Percentiles rank a stretch among this genome's conserved stretches.
Conservation (phyloP, 2,113 vertebrate genomes). For the Eretmochelys imbricata region DNA sequence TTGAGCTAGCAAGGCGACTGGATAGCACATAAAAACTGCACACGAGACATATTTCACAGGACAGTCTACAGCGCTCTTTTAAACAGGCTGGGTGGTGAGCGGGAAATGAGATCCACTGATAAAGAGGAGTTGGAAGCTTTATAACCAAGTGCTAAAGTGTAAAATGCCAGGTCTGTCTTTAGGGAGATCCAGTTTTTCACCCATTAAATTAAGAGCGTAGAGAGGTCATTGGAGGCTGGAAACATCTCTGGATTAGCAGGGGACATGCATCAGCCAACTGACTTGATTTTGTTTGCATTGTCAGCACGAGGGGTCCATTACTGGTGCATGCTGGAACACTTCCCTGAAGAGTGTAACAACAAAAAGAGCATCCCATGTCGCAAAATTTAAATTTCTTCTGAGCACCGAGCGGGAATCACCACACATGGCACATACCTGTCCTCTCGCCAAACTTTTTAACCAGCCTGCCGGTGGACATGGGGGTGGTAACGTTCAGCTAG, state of each 20-base stretch:
- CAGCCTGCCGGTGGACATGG: fast-evolving
- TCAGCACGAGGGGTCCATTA: not conserved
- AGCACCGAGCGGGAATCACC: not conserved
- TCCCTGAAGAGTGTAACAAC: not conserved
- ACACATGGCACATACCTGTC: too few species aligned
- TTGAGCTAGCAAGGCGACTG: not conserved
- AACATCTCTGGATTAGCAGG: not conserved
- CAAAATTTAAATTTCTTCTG: not conserved
- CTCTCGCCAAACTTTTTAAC: not conserved
- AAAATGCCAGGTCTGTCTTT: not conserved
- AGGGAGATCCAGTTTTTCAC: not conserved
- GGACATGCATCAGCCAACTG: not conserved
- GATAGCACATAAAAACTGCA: too few species aligned
- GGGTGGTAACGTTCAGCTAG: not conserved
- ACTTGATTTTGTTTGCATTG: not conserved
- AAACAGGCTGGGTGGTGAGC: not conserved
- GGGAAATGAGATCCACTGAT: not conserved
- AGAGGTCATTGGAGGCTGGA: not conserved
- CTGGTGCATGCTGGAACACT: not conserved
- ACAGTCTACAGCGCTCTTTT: not conserved
- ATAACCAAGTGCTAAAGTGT: not conserved
- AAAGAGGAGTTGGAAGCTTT: not conserved
- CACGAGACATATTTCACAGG: not conserved
- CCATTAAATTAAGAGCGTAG: not conserved
- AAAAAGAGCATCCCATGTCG: not conserved